Evolutionary conservation across 2,888 invertebrate genomes (phyloP).

Genomic region (Octonoba sinensis): DNA sequence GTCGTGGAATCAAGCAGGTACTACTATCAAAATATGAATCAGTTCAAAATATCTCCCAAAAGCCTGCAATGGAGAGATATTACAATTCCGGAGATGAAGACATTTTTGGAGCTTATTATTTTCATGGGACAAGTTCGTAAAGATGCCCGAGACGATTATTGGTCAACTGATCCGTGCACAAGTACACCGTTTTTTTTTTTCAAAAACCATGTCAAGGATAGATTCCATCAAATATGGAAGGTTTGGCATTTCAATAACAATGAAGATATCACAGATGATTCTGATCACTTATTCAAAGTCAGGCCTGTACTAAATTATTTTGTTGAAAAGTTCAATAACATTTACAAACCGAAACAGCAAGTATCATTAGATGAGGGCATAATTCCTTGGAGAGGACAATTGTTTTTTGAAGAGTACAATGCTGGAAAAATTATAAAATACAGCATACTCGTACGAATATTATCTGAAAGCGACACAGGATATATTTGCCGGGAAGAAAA

Average conservation of each 20-base stretch:
- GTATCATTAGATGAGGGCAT: background rate
- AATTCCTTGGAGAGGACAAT: background rate
- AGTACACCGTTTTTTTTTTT: background rate
- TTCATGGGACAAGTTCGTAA: background rate
- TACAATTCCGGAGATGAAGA: constrained; percentile 1
- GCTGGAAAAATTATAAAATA: background rate
- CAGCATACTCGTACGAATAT: background rate
- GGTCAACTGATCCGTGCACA: constrained; percentile 18
- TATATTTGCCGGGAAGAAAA: no score
- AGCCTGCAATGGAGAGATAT: background rate
- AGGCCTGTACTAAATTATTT: no score
- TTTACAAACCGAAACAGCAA: background rate
- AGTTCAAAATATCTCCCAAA: background rate
- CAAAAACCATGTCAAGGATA: no score
- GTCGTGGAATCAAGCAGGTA: constrained; percentile 5
- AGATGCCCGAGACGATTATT: constrained; percentile 4
- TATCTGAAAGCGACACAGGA: background rate
- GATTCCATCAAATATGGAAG: background rate
- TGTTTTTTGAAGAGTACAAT: background rate
- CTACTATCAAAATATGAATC: constrained; percentile 3
- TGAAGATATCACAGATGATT: background rate
- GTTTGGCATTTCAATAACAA: constrained; percentile 2
- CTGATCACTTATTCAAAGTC: no score
- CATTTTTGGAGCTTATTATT: constrained; percentile 8
- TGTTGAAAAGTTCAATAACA: background rate